Base-by-base conservation (phyloP, 2,113 vertebrate species). In the Ictidomys tridecemlineatus region DNA sequence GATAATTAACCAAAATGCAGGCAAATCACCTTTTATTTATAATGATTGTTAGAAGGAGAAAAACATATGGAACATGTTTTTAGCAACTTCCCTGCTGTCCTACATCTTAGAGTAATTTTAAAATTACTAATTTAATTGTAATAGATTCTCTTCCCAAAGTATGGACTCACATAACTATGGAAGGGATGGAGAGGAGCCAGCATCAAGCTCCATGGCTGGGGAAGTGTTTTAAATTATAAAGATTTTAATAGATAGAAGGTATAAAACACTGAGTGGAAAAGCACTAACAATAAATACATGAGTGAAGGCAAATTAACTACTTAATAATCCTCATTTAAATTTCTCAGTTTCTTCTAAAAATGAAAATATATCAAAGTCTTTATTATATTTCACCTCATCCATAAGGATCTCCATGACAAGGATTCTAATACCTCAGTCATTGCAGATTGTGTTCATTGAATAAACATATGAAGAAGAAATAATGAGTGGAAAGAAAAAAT, bases 131-230 rank as follows among this genome's bases (percentile, higher is more conserved):
- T 92, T 93, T 61, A 70, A 70, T 80, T 83, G 4, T 51, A 48
- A 2, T 16, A 86, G 2, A 28, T 63, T 56, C 17, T 37, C 34
- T 85, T 85, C 74, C 34, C 42, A 5, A 5, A 80, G 0, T 37
- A 74, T 16, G 17, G 17, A 70, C 0, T 37, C 58, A 10, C 51
- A 84, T 89, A 78, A 16, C 3, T 61, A 26, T 4, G 34, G 26
- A 76, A 20, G 4, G 1, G 16, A 22, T 2, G 14, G 2, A n/a
- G 8, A 86, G 1, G 2, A 86, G 2, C 6, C 4, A 51, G 2
- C 45, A 17, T 2, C 14, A 97, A 39, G n/a, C 3, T 85, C 11
- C 73, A 5, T 65, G 13, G 5, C 42, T 61, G 10, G 17, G 1
- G 34, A 63, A 26, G 4, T 53, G 1, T 4, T 86, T 89, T 2